Evolutionary conservation across 2,888 invertebrate species (phyloP).

Genomic region (Melinaea menophilus): DNA sequence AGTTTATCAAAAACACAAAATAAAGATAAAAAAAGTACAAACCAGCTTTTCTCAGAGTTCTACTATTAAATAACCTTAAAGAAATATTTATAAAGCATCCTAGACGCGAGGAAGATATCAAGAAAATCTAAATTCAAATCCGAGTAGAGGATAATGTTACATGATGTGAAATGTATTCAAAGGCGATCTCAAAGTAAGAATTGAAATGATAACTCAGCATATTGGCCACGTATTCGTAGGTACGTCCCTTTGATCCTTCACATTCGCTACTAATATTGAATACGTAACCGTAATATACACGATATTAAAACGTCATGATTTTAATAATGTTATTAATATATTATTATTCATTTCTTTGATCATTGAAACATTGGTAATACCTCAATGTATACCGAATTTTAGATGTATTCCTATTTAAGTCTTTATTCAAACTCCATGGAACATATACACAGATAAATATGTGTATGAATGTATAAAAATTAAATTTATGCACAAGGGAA

Average conservation of each 20-base stretch:
- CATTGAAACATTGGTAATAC: too few species aligned
- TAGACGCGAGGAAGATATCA: not conserved
- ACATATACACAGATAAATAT: too few species aligned
- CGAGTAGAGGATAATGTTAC: slow-evolving; percentile 10
- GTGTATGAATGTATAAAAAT: not conserved
- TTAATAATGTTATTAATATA: slow-evolving; percentile 7
- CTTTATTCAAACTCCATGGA: too few species aligned
- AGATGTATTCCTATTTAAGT: too few species aligned
- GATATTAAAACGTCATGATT: slow-evolving; percentile 31
- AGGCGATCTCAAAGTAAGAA: slow-evolving; percentile 30
- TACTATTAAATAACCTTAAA: too few species aligned
- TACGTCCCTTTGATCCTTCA: slow-evolving; percentile 40
- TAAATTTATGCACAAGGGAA: slow-evolving; percentile 11
- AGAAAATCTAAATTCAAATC: slow-evolving; percentile 16
- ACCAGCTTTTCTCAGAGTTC: too few species aligned
- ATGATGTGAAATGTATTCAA: slow-evolving; percentile 31
- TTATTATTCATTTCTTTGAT: not conserved
- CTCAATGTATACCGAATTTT: too few species aligned
- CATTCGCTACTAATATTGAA: slow-evolving; percentile 46
- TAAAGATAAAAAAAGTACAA: too few species aligned
- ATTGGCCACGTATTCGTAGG: slow-evolving; percentile 32
- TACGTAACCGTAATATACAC: slow-evolving; percentile 40
- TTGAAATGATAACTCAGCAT: slow-evolving; percentile 33
- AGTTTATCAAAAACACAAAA: too few species aligned
- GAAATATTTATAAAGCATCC: too few species aligned